phyloP scores from a whole-genome alignment of 2,888 invertebrate genomes.

The Drosophila histrio region DNA sequence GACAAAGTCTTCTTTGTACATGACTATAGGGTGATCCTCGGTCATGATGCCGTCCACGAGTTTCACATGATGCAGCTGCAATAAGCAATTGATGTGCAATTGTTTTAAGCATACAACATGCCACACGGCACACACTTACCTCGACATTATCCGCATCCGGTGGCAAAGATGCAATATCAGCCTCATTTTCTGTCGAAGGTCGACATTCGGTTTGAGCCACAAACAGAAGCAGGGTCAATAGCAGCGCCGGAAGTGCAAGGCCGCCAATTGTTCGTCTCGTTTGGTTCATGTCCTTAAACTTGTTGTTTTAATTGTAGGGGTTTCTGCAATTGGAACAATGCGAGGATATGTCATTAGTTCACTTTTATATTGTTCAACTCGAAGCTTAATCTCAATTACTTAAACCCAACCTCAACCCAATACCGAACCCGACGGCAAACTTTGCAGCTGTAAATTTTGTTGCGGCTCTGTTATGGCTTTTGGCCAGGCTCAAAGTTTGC shows the following conservation, averaged over 20 bases:
- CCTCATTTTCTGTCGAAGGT: constrained; percentile 40
- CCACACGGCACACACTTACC: constrained; percentile 52
- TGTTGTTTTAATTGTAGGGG: constrained; percentile 9
- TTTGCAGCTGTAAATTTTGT: constrained; percentile 71
- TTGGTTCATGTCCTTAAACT: constrained; percentile 60
- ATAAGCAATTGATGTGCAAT: not conserved
- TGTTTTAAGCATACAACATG: not conserved
- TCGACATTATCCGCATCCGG: constrained; percentile 78
- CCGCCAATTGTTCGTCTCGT: constrained; percentile 30
- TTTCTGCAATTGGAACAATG: constrained; percentile 54
- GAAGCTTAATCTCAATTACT: constrained; percentile 70
- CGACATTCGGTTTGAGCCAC: constrained; percentile 41
- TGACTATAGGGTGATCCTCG: constrained; percentile 80
- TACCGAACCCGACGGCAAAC: constrained; percentile 36
- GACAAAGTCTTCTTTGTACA: constrained; percentile 83
- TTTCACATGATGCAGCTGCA: constrained; percentile 74
- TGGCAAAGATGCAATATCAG: constrained; percentile 41
- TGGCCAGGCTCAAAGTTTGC: constrained; percentile 25
- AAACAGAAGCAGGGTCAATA: constrained; percentile 46
- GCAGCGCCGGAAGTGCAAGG: constrained; percentile 55
- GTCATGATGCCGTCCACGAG: constrained; percentile 67
- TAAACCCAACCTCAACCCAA: constrained; percentile 8
- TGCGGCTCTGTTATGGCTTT: constrained; percentile 58
- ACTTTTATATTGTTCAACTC: constrained; percentile 41
- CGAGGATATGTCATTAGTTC: constrained; percentile 55